Evolutionary conservation across 2,797 vertebrate genomes (phyloP).

Genomic region (Microctenopoma steveboyesi): DNA sequence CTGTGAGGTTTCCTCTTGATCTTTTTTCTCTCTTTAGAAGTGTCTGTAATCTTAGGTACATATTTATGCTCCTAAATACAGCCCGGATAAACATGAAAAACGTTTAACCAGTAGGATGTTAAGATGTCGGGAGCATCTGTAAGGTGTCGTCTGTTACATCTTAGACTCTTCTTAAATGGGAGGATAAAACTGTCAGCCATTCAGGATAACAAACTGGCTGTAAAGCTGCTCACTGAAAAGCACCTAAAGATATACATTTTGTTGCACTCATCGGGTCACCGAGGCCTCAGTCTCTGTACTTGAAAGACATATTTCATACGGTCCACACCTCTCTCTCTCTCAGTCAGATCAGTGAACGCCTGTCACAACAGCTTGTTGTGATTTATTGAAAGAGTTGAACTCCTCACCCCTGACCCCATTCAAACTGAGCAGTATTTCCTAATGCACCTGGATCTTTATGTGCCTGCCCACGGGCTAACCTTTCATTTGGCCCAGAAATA

Average conservation of each 20-base stretch:
- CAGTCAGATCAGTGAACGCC: constrained; percentile 46
- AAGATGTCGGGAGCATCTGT: constrained; percentile 54
- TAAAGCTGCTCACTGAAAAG: constrained; percentile 54
- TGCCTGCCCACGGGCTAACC: constrained; percentile 68
- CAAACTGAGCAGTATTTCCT: constrained; percentile 72
- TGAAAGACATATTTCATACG: constrained; percentile 69
- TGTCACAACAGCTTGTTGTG: constrained; percentile 76
- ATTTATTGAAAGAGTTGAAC: constrained; percentile 82
- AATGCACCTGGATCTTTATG: constrained; percentile 80
- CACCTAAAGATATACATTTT: constrained; percentile 69
- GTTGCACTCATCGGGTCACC: constrained; percentile 59
- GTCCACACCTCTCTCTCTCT: constrained; percentile 52
- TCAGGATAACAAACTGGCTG: constrained; percentile 50
- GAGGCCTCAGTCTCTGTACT: constrained; percentile 58
- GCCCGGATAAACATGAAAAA: constrained; percentile 29
- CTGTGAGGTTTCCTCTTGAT: neutral
- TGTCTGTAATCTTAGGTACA: constrained; percentile 4
- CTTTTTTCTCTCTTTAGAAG: neutral
- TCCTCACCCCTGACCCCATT: constrained; percentile 80
- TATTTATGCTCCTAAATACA: constrained; percentile 35
- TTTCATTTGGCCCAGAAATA: constrained; percentile 72
- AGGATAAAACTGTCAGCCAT: constrained; percentile 70
- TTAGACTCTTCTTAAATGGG: constrained; percentile 56
- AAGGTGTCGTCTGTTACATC: constrained; percentile 38
- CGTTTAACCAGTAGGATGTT: constrained; percentile 25